Evolutionary conservation across 2,888 invertebrate species (phyloP), one percentile per base, ranked within the genome.

Genomic region (Netelia melanura): DNA sequence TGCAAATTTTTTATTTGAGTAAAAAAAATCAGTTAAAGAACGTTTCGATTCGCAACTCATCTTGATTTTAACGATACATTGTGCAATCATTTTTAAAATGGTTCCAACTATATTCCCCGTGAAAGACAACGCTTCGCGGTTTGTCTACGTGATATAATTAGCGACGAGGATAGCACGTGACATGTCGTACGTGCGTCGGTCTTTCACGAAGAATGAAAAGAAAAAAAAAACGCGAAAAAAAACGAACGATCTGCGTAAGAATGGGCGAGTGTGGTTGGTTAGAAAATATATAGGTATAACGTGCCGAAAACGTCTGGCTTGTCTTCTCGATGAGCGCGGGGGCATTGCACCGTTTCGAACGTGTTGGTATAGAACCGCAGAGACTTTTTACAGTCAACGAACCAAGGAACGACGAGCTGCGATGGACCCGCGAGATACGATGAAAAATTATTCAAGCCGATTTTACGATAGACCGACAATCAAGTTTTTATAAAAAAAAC

Each of bases 111-210:
- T 43, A 62, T 48, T 67, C 58, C 61, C 56, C 62, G 17, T n/a
- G 62, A n/a, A 75, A 65, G n/a, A 30, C 44, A 3, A 2, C 44
- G 61, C 43, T 56, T 25, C 30, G n/a, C 58, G 38, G 17, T 78
- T 61, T 52, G 38, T 48, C 48, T 25, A 58, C n/a, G 77, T 62
- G 81, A 68, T 81, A 81, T 81, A 81, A 81, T 81, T 81, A 81
- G 81, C 48, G 44, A 54, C 62, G 25, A 75, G 38, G 68, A 17
- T 68, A 75, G 67, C 81, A 30, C 67, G 61, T 48, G 74, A 61
- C 74, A 61, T 74, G 52, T 52, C 74, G 68, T 68, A 67, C 68
- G 68, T 75, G 62, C 75, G 75, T 75, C 62, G 75, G 68, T 75
- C 72, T 8, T 30, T 62, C 75, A 11, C 62, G 68, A 54, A 71